Evolutionary conservation across 2,888 invertebrate genomes (phyloP).

Genomic region (Hoplodrina blanda): DNA sequence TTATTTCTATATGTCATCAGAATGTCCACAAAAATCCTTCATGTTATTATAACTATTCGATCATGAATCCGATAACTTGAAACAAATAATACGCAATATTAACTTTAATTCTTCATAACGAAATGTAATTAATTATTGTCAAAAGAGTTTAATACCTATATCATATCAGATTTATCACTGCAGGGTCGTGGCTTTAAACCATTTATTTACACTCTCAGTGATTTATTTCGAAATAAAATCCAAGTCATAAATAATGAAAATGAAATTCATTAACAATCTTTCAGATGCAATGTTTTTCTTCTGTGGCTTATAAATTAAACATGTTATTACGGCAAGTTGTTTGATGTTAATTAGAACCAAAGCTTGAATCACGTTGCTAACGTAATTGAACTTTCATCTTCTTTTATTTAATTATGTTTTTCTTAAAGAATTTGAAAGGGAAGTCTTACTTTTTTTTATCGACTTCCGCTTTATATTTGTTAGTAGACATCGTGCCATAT

Average conservation of each 20-base stretch:
- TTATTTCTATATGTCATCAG: too few relatives aligned
- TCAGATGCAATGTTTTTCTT: slow-evolving; percentile 18
- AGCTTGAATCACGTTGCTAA: not conserved
- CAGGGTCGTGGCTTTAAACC: slow-evolving; percentile 1
- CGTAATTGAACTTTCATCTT: not conserved
- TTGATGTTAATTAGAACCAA: not conserved
- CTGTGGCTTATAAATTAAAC: slow-evolving; percentile 9
- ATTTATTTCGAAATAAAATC: slow-evolving; percentile 37
- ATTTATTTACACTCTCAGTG: slow-evolving; percentile 31
- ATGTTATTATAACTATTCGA: not conserved
- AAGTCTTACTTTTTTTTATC: not conserved
- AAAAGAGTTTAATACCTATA: slow-evolving; percentile 6
- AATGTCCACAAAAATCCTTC: too few relatives aligned
- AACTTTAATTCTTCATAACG: not conserved
- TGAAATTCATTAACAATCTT: slow-evolving; percentile 23
- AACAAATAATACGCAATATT: not conserved
- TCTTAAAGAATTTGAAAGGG: not conserved
- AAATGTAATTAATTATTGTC: slow-evolving; percentile 23
- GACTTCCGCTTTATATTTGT: not conserved
- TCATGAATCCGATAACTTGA: not conserved
- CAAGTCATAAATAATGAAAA: slow-evolving; percentile 28
- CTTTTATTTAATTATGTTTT: not conserved
- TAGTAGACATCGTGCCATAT: not conserved
- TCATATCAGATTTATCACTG: slow-evolving; percentile 22
- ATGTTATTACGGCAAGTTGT: not conserved